These are phyloP conservation scores for Pocillopora verrucosa DNA, from an alignment of 64 coral and sea anemone species.

Conservation along the genomic window DNA sequence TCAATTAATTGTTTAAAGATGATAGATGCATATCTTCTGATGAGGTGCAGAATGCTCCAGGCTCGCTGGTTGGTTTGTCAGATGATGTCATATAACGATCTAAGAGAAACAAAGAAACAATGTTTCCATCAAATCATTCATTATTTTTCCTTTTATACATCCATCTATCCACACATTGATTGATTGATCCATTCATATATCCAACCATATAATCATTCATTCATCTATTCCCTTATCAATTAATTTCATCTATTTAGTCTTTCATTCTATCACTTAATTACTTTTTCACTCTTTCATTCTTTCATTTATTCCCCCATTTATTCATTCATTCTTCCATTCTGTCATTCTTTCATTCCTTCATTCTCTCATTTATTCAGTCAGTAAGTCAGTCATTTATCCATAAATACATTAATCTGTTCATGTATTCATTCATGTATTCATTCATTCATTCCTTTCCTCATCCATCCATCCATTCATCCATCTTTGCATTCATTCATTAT, in stretches of 20 bases:
- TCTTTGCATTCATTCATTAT: background rate
- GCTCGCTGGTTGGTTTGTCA: background rate
- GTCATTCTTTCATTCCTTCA: background rate
- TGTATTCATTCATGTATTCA: background rate
- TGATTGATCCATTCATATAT: too few species aligned
- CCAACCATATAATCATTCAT: too few species aligned
- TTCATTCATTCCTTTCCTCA: too few species aligned
- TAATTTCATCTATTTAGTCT: background rate
- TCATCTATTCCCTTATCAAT: background rate
- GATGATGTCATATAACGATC: background rate
- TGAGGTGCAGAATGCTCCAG: too few species aligned
- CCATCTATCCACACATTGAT: too few species aligned
- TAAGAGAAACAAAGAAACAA: background rate
- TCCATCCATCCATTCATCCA: background rate
- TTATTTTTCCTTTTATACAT: background rate
- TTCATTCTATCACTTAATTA: background rate
- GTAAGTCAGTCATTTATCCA: background rate
- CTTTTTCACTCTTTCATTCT: too few species aligned
- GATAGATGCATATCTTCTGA: too few species aligned
- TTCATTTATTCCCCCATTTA: too few species aligned
- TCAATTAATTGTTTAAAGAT: too few species aligned
- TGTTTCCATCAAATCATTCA: too few species aligned
- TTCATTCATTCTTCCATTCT: too few species aligned
- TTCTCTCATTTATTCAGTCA: background rate
- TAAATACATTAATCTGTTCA: background rate